Conservation (phyloP, 2,113 vertebrate genomes). For the Numida meleagris region DNA sequence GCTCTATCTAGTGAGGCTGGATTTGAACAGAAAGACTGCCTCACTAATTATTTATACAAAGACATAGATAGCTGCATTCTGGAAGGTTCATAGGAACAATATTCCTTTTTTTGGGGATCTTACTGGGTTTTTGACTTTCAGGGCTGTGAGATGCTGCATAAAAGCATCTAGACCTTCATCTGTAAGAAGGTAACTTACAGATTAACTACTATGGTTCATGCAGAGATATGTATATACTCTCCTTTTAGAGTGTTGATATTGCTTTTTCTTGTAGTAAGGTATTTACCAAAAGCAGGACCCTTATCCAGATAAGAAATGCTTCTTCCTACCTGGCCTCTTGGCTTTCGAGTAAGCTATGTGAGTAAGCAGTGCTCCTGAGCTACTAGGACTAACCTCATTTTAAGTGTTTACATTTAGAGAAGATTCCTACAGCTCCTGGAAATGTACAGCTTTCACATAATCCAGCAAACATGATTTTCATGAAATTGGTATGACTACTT, state of each 20-base stretch:
- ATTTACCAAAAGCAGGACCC: background rate
- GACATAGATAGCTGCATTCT: conserved; percentile 44
- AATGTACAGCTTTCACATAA: accelerated
- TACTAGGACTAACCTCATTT: background rate
- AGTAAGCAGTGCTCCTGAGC: background rate
- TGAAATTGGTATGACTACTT: background rate
- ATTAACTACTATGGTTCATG: background rate
- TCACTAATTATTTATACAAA: conserved; percentile 65
- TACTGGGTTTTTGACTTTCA: conserved; percentile 47
- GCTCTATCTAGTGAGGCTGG: conserved; percentile 41
- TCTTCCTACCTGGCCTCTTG: background rate
- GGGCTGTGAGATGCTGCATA: background rate
- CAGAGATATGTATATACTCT: background rate
- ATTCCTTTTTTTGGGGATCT: background rate
- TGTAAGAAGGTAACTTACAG: background rate
- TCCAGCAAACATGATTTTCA: background rate
- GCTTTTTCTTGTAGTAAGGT: background rate
- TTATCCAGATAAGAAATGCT: background rate
- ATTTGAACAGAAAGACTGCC: conserved; percentile 57
- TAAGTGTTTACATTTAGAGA: background rate
- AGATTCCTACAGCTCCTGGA: background rate
- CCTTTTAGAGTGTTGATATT: background rate
- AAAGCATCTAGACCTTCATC: background rate
- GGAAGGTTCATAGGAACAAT: conserved; percentile 1
- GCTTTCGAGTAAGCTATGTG: background rate